Percentiles rank a stretch among this genome's conserved stretches.
Evolutionary conservation across 2,113 vertebrate species (phyloP).

Genomic region (Procavia capensis): DNA sequence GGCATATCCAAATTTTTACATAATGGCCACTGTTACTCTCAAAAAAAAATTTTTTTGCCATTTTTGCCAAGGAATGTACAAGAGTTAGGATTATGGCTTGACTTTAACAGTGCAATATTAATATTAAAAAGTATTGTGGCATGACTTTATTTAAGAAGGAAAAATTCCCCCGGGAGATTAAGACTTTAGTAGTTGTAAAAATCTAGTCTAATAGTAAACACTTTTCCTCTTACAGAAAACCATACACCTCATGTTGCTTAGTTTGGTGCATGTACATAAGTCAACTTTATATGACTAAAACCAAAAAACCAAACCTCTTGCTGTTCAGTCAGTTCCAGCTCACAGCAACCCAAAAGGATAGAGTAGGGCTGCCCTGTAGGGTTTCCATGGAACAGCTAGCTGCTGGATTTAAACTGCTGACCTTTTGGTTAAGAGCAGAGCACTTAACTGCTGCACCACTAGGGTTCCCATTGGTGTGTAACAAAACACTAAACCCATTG

Average conservation of each 20-base stretch:
- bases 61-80: slow-evolving; percentile 8
- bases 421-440: no score
- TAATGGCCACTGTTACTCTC: neutral
- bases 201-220: neutral
- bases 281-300: neutral
- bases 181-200: slow-evolving; percentile 9
- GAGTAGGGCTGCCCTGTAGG: no score
- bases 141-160: slow-evolving; percentile 43
- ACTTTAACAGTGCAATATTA: no score
- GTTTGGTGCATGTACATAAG: neutral
- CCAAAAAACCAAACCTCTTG: no score
- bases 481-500: no score
- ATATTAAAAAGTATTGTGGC: neutral
- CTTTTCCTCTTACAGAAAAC: neutral
- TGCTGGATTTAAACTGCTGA: no score
- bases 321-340: no score
- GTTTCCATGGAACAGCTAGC: no score
- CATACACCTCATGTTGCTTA: neutral
- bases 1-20: neutral
- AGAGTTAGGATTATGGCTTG: neutral
- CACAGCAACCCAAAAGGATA: no score
- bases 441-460: no score
- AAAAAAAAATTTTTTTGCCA: neutral
- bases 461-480: no score
- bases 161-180: slow-evolving; percentile 32